phyloP scores from a whole-genome alignment of 2,888 invertebrate species.

The Drosophila prolongata region DNA sequence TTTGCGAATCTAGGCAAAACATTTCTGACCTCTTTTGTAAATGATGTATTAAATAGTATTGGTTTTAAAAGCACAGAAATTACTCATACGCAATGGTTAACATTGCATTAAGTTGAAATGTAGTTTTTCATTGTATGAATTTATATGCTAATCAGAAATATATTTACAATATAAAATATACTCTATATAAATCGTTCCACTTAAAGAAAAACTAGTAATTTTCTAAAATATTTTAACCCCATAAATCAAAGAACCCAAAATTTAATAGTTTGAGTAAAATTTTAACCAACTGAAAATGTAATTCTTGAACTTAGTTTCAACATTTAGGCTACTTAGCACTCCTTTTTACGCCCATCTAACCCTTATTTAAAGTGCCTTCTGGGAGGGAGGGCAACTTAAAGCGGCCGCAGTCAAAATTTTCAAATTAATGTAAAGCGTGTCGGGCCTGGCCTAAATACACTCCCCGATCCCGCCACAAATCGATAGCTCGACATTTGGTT shows the following conservation, averaged over 20 bases:
- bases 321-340: slow-evolving; percentile 17
- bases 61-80: not conserved
- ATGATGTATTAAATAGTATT: not conserved
- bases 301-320: slow-evolving; percentile 9
- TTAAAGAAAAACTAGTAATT: no score
- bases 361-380: slow-evolving; percentile 19
- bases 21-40: slow-evolving; percentile 4
- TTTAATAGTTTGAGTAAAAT: no score
- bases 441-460: slow-evolving; percentile 30
- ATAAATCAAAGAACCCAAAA: no score
- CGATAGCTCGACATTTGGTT: slow-evolving; percentile 47
- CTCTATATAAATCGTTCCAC: no score
- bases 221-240: no score
- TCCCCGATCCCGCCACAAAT: slow-evolving; percentile 22
- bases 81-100: not conserved
- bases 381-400: slow-evolving; percentile 14
- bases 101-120: not conserved
- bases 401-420: slow-evolving; percentile 23
- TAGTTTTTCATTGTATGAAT: no score
- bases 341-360: slow-evolving; percentile 7
- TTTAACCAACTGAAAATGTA: not conserved
- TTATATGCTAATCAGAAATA: no score
- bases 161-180: no score
- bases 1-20: slow-evolving; percentile 1
- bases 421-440: slow-evolving; percentile 40